phyloP scores from a whole-genome alignment of 2,113 vertebrate genomes.

The Orthonyx spaldingii region DNA sequence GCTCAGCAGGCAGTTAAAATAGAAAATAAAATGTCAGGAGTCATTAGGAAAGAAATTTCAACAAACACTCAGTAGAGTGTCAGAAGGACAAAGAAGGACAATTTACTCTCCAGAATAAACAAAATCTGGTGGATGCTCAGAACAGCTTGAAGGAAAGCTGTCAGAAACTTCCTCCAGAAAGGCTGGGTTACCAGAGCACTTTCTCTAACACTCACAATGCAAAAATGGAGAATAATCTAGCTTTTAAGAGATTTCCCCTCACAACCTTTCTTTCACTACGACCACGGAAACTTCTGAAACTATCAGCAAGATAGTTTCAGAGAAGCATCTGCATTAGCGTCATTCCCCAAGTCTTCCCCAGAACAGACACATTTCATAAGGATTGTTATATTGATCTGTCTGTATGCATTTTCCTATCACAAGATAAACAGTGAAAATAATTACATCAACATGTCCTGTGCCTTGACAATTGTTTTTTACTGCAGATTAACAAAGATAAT shows the following conservation, averaged over 20 bases:
- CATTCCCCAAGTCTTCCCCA: neutral
- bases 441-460: neutral
- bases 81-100: neutral
- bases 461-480: neutral
- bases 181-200: neutral
- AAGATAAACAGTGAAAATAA: conserved; percentile 7
- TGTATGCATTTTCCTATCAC: neutral
- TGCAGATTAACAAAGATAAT: conserved; percentile 25
- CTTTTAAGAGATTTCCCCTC: neutral
- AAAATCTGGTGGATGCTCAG: neutral
- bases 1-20: neutral
- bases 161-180: neutral
- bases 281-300: neutral
- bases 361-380: neutral
- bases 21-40: neutral
- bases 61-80: neutral
- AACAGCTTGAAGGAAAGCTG: neutral
- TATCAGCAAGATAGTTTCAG: neutral
- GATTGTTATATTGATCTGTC: neutral
- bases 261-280: neutral
- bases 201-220: neutral
- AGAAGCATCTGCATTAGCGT: neutral
- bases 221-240: neutral
- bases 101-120: neutral
- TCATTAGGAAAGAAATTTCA: neutral